phyloP scores from a whole-genome alignment of 1,140 invertebrate species.

The Meteorus sp. region DNA sequence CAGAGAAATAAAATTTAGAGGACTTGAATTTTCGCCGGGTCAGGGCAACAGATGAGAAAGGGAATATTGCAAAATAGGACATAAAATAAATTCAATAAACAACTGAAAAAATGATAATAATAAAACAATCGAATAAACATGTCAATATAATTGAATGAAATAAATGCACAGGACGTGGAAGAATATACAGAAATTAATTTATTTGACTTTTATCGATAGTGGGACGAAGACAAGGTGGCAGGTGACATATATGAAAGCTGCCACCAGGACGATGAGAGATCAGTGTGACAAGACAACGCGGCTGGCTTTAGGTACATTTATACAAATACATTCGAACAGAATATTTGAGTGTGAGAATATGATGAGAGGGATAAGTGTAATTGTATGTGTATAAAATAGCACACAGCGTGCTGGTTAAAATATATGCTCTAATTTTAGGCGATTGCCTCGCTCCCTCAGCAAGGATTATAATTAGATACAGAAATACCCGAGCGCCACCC shows the following conservation, averaged over 20 bases:
- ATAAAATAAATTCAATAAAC: background rate
- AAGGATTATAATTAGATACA: constrained; percentile 60
- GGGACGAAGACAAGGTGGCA: too few relatives aligned
- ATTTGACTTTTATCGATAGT: too few relatives aligned
- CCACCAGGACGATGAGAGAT: too few relatives aligned
- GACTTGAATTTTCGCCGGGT: background rate
- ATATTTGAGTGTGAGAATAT: background rate
- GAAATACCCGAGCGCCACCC: constrained; percentile 53
- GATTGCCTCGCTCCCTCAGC: constrained; percentile 58
- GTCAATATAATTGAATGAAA: too few relatives aligned
- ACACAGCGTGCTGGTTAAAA: constrained; percentile 46
- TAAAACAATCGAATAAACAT: too few relatives aligned
- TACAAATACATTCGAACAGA: background rate
- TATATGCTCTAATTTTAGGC: constrained; percentile 60
- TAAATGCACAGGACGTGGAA: too few relatives aligned
- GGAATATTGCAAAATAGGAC: background rate
- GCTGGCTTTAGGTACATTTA: background rate
- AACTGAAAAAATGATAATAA: too few relatives aligned
- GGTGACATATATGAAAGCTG: too few relatives aligned
- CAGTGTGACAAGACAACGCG: background rate
- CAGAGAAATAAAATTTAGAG: background rate
- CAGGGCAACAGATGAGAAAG: too few relatives aligned
- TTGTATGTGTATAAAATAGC: constrained; percentile 48
- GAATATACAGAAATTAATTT: too few relatives aligned
- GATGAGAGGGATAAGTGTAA: background rate